These are phyloP conservation scores for Holcopasites calliopsidis DNA, from an alignment of 1,140 invertebrate species.

Conservation along the genomic window DNA sequence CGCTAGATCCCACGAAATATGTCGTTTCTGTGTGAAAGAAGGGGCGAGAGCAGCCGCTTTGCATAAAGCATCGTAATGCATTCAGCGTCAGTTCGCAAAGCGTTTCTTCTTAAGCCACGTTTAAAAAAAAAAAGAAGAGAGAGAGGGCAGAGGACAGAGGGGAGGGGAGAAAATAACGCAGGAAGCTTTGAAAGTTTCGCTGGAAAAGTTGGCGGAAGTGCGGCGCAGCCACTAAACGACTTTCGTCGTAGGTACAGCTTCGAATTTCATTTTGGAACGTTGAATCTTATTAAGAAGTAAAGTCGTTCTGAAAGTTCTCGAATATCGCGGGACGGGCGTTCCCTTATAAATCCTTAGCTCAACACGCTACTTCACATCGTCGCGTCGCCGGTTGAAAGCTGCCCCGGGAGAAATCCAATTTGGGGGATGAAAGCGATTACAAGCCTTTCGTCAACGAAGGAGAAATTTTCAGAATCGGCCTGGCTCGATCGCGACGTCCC, in stretches of 20 bases:
- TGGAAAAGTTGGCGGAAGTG: constrained; percentile 54
- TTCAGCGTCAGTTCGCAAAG: constrained; percentile 44
- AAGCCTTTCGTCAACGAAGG: constrained; percentile 41
- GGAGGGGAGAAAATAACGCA: constrained; percentile 16
- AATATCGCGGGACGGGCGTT: constrained; percentile 55
- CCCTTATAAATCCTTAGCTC: constrained; percentile 59
- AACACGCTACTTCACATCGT: constrained; percentile 46
- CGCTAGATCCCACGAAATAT: constrained; percentile 24
- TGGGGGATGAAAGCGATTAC: constrained; percentile 46
- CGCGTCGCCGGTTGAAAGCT: constrained; percentile 31
- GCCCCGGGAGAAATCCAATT: constrained; percentile 55
- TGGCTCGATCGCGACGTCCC: neutral
- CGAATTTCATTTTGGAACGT: constrained; percentile 66
- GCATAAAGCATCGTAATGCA: constrained; percentile 46
- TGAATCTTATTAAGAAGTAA: constrained; percentile 69
- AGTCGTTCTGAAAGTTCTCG: constrained; percentile 63
- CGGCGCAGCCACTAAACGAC: constrained; percentile 52
- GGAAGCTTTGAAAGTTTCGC: constrained; percentile 55
- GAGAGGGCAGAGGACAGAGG: neutral
- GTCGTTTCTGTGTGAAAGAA: neutral
- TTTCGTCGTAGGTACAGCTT: constrained; percentile 58
- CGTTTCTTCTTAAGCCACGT: constrained; percentile 22
- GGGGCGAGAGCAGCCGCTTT: neutral
- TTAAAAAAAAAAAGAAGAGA: constrained; percentile 4
- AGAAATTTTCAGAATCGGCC: neutral